These are phyloP conservation scores for Pseudomugil tenellus DNA, from an alignment of 2,797 vertebrate species.

Conservation along the genomic window DNA sequence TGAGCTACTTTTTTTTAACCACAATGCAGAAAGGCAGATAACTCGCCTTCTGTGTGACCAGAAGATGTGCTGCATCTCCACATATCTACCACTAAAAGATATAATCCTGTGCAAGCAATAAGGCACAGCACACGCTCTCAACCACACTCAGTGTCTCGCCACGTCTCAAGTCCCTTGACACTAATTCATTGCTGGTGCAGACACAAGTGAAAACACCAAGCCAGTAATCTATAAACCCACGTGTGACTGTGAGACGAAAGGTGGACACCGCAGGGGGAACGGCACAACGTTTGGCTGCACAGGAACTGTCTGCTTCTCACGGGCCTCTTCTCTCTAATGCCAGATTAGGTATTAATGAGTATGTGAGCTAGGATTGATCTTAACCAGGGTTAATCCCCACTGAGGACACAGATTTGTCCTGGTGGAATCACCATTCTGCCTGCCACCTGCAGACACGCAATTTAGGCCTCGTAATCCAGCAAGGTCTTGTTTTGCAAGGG, in stretches of 20 bases:
- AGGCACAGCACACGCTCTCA: constrained; percentile 72
- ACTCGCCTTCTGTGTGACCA: not conserved
- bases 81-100: not conserved
- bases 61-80: not conserved
- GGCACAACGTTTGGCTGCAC: constrained; percentile 54
- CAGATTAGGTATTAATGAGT: constrained; percentile 59
- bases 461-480: constrained; percentile 42
- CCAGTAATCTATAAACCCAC: not conserved
- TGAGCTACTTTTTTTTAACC: constrained; percentile 16
- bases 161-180: constrained; percentile 19
- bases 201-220: constrained; percentile 33
- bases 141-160: constrained; percentile 74
- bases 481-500: constrained; percentile 28
- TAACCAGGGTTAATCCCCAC: constrained; percentile 66
- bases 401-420: constrained; percentile 59
- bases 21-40: not conserved
- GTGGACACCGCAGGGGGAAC: constrained; percentile 72
- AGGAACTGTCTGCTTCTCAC: constrained; percentile 33
- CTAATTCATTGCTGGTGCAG: constrained; percentile 9
- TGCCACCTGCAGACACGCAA: constrained; percentile 25
- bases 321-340: constrained; percentile 50
- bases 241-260: constrained; percentile 32
- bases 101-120: constrained; percentile 32
- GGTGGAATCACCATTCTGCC: constrained; percentile 44
- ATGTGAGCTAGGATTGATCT: constrained; percentile 57